Evolutionary conservation across 2,113 vertebrate genomes (phyloP).

Genomic region (Corythaeola cristata): DNA sequence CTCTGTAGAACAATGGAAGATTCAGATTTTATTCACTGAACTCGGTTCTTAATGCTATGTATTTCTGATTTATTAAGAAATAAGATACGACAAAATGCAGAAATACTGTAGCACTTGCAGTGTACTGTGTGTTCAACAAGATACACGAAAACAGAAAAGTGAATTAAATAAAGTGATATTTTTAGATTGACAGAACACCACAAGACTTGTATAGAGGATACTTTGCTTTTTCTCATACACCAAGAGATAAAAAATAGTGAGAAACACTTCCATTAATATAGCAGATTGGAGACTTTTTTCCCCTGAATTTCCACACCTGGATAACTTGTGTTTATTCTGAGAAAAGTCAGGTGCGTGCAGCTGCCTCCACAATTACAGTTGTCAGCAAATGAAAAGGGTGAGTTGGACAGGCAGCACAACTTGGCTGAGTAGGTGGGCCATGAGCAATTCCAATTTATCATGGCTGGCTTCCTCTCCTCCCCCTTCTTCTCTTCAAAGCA

Average conservation of each 20-base stretch:
- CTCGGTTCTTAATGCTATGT: neutral
- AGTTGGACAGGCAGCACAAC: neutral
- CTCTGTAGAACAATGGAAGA: neutral
- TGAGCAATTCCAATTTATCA: neutral
- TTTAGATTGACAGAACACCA: neutral
- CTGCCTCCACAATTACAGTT: neutral
- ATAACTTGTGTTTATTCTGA: neutral
- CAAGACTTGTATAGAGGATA: neutral
- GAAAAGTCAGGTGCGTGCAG: neutral
- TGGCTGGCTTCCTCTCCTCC: neutral
- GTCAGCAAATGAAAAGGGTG: neutral
- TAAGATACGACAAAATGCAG: neutral
- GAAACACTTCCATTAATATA: neutral
- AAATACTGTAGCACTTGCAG: neutral
- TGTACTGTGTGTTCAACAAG: neutral
- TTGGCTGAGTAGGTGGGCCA: neutral
- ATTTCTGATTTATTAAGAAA: neutral
- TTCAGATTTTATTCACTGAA: neutral
- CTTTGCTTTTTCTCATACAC: neutral
- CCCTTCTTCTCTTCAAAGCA: neutral
- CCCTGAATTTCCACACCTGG: neutral
- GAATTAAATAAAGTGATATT: neutral
- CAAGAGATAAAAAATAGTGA: neutral
- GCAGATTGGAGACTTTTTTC: neutral
- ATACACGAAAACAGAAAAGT: neutral